phyloP scores from a whole-genome alignment of 2,797 vertebrate species.

The Champsocephalus esox region DNA sequence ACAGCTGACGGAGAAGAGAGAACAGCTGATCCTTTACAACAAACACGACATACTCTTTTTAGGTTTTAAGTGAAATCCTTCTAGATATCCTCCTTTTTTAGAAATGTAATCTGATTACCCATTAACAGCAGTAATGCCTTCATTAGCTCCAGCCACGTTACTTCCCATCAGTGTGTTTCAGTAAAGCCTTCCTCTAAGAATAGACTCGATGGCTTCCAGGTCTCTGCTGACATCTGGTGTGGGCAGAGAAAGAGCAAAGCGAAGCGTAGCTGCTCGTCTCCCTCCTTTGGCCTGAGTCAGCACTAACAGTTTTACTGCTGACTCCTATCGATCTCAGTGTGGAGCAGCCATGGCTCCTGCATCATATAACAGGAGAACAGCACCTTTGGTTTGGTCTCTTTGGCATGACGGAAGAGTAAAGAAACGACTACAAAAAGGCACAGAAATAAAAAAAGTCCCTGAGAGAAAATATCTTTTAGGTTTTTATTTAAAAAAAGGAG shows the following conservation, averaged over 20 bases:
- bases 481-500: no score
- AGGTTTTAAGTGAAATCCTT: no score
- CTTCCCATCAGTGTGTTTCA: not conserved
- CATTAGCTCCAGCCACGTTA: not conserved
- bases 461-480: not conserved
- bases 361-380: not conserved
- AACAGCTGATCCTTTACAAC: no score
- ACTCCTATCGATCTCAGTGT: slow-evolving; percentile 3
- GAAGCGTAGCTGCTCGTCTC: not conserved
- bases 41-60: no score
- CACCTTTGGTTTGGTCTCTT: not conserved
- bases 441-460: not conserved
- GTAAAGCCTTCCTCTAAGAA: slow-evolving; percentile 36
- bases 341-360: not conserved
- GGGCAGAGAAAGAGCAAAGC: slow-evolving; percentile 40
- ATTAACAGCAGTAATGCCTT: slow-evolving; percentile 5
- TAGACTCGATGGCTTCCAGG: slow-evolving; percentile 29
- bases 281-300: slow-evolving; percentile 48
- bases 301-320: slow-evolving; percentile 34
- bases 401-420: not conserved
- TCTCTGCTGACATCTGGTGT: slow-evolving; percentile 77
- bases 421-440: no score
- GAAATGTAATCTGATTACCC: not conserved
- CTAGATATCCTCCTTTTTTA: no score
- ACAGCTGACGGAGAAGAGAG: no score